Evolutionary conservation across 2,888 invertebrate species (phyloP).

Genomic region (Drosophila recens): DNA sequence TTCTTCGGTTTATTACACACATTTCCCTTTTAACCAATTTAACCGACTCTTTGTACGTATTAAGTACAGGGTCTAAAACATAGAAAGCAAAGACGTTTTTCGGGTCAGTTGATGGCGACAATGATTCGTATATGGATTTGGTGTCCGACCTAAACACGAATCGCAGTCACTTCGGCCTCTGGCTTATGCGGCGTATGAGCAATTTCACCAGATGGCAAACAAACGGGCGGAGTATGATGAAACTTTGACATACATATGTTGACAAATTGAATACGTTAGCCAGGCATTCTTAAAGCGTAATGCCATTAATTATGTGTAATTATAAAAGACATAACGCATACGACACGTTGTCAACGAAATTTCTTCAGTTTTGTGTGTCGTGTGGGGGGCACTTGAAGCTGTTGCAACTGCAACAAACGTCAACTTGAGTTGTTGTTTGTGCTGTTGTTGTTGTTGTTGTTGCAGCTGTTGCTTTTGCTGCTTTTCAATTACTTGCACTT

Average conservation of each 20-base stretch:
- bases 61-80: slow-evolving; percentile 38
- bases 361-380: slow-evolving; percentile 7
- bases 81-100: slow-evolving; percentile 32
- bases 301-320: slow-evolving; percentile 71
- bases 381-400: slow-evolving; percentile 47
- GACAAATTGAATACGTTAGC: slow-evolving; percentile 68
- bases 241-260: slow-evolving; percentile 34
- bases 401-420: slow-evolving; percentile 29
- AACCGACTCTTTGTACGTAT: background rate
- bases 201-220: background rate
- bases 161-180: background rate
- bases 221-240: background rate
- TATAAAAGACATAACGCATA: slow-evolving; percentile 53
- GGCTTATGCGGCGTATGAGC: slow-evolving; percentile 15
- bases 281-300: slow-evolving; percentile 55
- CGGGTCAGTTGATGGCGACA: slow-evolving; percentile 52
- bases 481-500: slow-evolving; percentile 75
- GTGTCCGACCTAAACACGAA: background rate
- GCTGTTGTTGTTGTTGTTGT: slow-evolving; percentile 26
- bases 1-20: no score
- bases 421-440: slow-evolving; percentile 18
- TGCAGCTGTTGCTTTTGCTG: slow-evolving; percentile 38
- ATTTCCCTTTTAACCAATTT: background rate
- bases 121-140: slow-evolving; percentile 15
- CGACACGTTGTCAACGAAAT: slow-evolving; percentile 50